Evolutionary conservation across 2,113 vertebrate genomes (phyloP).

Genomic region (Solenodon paradoxus): DNA sequence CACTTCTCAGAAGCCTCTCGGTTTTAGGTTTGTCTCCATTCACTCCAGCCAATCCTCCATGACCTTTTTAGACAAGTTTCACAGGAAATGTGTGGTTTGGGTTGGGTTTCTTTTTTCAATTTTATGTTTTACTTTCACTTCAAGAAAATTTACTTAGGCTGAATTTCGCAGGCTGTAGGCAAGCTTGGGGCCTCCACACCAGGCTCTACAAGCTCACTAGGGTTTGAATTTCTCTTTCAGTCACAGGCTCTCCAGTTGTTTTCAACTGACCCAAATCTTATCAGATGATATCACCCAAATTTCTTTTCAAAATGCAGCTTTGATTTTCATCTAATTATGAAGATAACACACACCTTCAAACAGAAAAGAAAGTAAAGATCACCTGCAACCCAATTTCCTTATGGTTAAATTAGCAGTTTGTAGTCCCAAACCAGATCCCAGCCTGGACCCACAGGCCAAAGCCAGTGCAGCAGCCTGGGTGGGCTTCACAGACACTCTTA

Average conservation of each 20-base stretch:
- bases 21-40: not conserved
- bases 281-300: not conserved
- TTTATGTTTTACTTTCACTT: not conserved
- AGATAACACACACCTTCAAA: not conserved
- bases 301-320: not conserved
- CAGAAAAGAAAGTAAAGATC: not conserved
- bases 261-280: not conserved
- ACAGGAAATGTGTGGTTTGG: too few relatives aligned
- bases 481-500: not conserved
- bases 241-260: too few relatives aligned
- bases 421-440: not conserved
- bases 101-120: not conserved
- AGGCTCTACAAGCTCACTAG: accelerated
- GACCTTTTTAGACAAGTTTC: not conserved
- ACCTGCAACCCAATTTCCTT: not conserved
- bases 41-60: not conserved
- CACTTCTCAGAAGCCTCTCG: not conserved
- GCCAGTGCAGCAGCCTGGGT: not conserved
- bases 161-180: not conserved
- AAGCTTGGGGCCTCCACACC: accelerated
- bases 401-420: not conserved
- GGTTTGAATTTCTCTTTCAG: not conserved
- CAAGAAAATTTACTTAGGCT: not conserved
- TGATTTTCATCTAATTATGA: not conserved
- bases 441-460: not conserved